Base-by-base conservation (phyloP, 2,797 vertebrate species). In the Hemitrygon akajei region DNA sequence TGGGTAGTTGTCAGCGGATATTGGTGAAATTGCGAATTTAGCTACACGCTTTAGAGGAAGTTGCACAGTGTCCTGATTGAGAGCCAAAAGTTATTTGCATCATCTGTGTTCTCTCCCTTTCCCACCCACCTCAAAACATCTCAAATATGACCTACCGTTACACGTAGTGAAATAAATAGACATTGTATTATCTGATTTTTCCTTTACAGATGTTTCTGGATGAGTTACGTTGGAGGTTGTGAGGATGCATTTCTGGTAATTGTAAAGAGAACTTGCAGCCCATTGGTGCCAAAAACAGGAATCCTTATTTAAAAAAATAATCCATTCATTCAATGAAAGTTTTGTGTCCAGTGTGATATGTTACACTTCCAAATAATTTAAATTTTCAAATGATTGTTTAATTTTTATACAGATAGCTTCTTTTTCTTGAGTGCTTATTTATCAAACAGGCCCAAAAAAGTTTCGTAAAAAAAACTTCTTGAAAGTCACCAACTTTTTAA, bases 101-200 rank as follows among this genome's bases (percentile, higher is more conserved):
- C 40, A 16, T 25, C 25, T 47, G 47, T 47, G 47, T 1, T 27
- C 40, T 34, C n/a, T 3, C 11, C 3, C 20, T 20, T 81, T 60
- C 82, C 47, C 3, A 0, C 84, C 14, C 58, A 9, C 12, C 58
- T 18, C 60, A 20, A 20, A 66, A 66, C 3, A 30, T 93, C 37
- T 56, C 37, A 25, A 47, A 71, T 56, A 18, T 47, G 10, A 37
- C 34, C 71, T 47, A 12, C 76, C 5, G 14, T 92, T 92, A 5
- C 69, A 92, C 1, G 37, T 73, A 20, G 30, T 86, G 27, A 4
- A 66, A n/a, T 73, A 73, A 47, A 75, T 73, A 75, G 34, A 40
- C 71, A 92, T 92, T 92, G 91, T 56, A 76, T n/a, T 71, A 93
- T n/a, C 71, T 91, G 91, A 40, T 93, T 93, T 47, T 93, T 76